Evolutionary conservation across 1,140 invertebrate species (phyloP).

Genomic region (silkworm (Bombyx mori)): ASM3026992v2 NC_085111.1:7472001-7472500

Average conservation of each 20-base stretch:
- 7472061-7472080: constrained; percentile 74
- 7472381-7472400: no score
- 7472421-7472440: no score
- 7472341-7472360: not conserved
- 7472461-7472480: no score
- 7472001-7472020: constrained; percentile 75
- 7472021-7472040: constrained; percentile 79
- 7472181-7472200: constrained; percentile 80
- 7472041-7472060: constrained; percentile 78
- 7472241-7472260: constrained; percentile 81
- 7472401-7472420: no score
- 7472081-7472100: constrained; percentile 70
- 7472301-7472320: constrained; percentile 81
- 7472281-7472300: constrained; percentile 79
- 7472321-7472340: constrained; percentile 76
- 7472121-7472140: constrained; percentile 36
- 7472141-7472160: constrained; percentile 60
- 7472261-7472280: constrained; percentile 80
- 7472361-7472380: no score
- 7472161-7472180: constrained; percentile 77
- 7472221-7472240: constrained; percentile 80
- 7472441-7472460: no score
- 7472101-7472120: constrained; percentile 74
- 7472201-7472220: constrained; percentile 80
- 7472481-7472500: no score